Base-by-base conservation (phyloP, 1,140 invertebrate species). In the Telenomus remus region DNA sequence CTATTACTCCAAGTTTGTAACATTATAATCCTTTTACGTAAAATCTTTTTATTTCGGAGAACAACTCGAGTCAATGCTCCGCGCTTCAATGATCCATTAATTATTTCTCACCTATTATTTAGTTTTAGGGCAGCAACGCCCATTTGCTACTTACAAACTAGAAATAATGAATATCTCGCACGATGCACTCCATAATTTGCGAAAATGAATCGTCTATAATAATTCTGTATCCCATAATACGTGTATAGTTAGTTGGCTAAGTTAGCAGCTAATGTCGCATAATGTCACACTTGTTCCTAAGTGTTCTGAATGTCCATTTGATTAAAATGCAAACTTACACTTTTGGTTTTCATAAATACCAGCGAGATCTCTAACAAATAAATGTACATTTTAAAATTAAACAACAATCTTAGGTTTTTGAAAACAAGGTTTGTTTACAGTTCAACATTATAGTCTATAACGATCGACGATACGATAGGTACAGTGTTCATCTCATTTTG, bases 1-100 rank as follows among this genome's bases (percentile, higher is more conserved):
- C 64, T 68, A 60, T 69, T 53, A 39, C 14, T 46, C 15, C 53
- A 33, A 66, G 53, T 27, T 49, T 46, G 16, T 48, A 66, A 56
- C 13, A 55, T 66, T 50, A 37, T 47, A 27, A 48, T 56, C 56
- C 16, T 47, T 7, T 43, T 27, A n/a, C 13, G 34, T 55, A 64
- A 64, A 64, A 54, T 55, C 47, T 63, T 63, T 47, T 16, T 15
- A 3, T 47, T 35, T 46, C 42, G 53, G 42, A 43, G 49, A 53
- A 60, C 11, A 46, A 43, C 37, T 42, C 27, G 27, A 44, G 12
- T 46, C n/a, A 48, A 27, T 6, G 19, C n/a, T n/a, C n/a, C n/a
- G n/a, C n/a, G n/a, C n/a, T n/a, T n/a, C n/a, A n/a, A n/a, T n/a
- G n/a, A n/a, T n/a, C n/a, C 6, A 27, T 27, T 27, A 27, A 27